These are phyloP conservation scores for Melanotaenia pygmaea DNA, from an alignment of 2,797 vertebrate species.

Conservation along the genomic window DNA sequence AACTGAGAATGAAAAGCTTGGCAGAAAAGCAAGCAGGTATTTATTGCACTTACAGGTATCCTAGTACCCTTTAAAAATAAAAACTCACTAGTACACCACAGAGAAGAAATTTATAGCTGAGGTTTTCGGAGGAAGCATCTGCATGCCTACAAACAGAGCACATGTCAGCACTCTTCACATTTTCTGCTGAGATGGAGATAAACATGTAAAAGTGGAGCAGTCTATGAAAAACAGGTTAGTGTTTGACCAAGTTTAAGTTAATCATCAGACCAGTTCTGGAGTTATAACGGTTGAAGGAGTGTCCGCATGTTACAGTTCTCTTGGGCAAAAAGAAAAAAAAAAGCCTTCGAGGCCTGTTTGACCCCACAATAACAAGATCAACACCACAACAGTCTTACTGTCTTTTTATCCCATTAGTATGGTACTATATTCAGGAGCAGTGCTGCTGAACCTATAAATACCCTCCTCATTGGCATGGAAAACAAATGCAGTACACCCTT, in stretches of 20 bases:
- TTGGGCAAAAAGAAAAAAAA: conserved; percentile 10
- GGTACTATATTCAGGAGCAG: conserved; percentile 32
- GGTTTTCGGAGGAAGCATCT: conserved; percentile 57
- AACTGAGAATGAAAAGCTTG: conserved; percentile 80
- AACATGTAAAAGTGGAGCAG: conserved; percentile 13
- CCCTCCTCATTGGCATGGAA: conserved; percentile 56
- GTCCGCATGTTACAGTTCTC: conserved; percentile 41
- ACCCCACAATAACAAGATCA: conserved; percentile 8
- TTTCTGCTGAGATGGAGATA: conserved; percentile 31
- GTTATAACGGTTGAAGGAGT: conserved; percentile 40
- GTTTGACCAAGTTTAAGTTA: conserved; percentile 42
- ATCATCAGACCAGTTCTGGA: conserved; percentile 29
- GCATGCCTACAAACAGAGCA: conserved; percentile 9
- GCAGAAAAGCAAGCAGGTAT: conserved; percentile 86
- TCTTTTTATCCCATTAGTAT: conserved; percentile 27
- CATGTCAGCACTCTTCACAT: conserved; percentile 8
- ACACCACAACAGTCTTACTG: conserved; percentile 13
- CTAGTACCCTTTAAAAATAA: conserved; percentile 82
- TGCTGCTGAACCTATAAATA: conserved; percentile 47
- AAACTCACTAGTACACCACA: conserved; percentile 79
- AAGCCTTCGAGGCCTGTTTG: not conserved
- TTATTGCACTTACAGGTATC: conserved; percentile 92
- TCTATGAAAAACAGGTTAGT: conserved; percentile 11
- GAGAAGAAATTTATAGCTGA: conserved; percentile 62
- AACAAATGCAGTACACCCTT: conserved; percentile 44